phyloP scores from a whole-genome alignment of 2,113 vertebrate species.

The Oncorhynchus kisutch region DNA sequence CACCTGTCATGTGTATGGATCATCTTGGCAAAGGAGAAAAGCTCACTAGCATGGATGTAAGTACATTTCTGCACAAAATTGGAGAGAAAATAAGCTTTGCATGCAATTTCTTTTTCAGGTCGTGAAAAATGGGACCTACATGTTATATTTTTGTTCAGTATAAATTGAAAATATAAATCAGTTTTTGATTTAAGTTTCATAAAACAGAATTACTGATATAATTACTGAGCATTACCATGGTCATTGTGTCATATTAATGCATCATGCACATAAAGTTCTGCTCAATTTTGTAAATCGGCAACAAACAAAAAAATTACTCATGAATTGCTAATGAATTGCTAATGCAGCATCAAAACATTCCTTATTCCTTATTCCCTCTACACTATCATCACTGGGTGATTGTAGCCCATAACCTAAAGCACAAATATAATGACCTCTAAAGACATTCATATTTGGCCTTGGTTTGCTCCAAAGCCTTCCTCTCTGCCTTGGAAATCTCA shows the following conservation, averaged over 20 bases:
- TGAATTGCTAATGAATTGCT: not conserved
- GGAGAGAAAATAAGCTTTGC: no score
- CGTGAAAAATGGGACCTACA: no score
- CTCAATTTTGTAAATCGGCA: not conserved
- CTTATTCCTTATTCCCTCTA: no score
- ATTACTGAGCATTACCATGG: not conserved
- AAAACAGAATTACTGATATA: not conserved
- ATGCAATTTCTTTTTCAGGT: no score
- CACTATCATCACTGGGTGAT: no score
- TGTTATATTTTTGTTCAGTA: no score
- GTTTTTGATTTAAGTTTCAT: not conserved
- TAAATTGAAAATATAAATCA: not conserved
- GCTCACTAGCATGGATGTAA: no score
- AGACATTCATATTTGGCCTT: conserved; percentile 10
- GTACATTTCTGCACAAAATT: no score
- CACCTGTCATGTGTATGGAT: no score
- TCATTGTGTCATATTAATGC: not conserved
- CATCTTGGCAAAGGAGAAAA: no score
- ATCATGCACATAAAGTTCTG: not conserved
- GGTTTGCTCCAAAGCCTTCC: conserved; percentile 8
- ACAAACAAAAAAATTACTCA: not conserved
- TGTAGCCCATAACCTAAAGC: no score
- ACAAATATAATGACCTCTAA: not conserved
- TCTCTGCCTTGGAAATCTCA: not conserved
- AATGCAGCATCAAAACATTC: not conserved